A percentile compares a stretch with the other conserved stretches of the same genome.
These are phyloP conservation scores for Esox lucius DNA, from an alignment of 2,797 vertebrate genomes.

Conservation along the genomic window DNA sequence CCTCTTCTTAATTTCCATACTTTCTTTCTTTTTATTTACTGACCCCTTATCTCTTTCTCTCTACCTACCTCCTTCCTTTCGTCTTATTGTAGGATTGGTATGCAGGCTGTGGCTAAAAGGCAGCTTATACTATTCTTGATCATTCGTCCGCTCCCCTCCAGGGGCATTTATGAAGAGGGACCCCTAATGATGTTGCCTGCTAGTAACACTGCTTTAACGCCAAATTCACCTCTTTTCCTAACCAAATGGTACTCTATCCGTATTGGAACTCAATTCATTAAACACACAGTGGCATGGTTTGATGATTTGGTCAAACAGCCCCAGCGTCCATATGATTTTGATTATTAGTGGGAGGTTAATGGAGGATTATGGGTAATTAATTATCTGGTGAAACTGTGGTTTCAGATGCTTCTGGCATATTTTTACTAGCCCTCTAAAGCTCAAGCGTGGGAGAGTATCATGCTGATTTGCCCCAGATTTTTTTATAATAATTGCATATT, in stretches of 20 bases:
- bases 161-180: constrained; percentile 94
- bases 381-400: constrained; percentile 15
- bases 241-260: constrained; percentile 81
- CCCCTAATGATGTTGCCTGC: constrained; percentile 93
- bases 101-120: constrained; percentile 95
- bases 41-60: constrained; percentile 48
- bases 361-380: constrained; percentile 24
- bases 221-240: constrained; percentile 82
- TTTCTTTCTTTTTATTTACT: constrained; percentile 53
- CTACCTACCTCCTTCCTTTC: constrained; percentile 53
- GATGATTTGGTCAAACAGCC: constrained; percentile 53
- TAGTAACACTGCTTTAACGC: constrained; percentile 94
- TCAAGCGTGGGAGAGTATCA: background rate
- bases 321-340: constrained; percentile 60
- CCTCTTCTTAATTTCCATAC: background rate
- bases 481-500: background rate
- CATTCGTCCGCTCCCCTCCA: constrained; percentile 90
- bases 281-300: constrained; percentile 51
- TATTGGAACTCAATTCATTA: constrained; percentile 36
- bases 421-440: constrained; percentile 10
- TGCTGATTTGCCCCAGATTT: background rate
- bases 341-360: constrained; percentile 47
- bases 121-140: constrained; percentile 94
- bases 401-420: constrained; percentile 12
- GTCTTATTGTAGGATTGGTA: constrained; percentile 89